Percentiles rank a stretch among this genome's conserved stretches.
These are phyloP conservation scores for Oscheius sp. DNA, from an alignment of 2,888 invertebrate genomes.

Conservation along the genomic window DNA sequence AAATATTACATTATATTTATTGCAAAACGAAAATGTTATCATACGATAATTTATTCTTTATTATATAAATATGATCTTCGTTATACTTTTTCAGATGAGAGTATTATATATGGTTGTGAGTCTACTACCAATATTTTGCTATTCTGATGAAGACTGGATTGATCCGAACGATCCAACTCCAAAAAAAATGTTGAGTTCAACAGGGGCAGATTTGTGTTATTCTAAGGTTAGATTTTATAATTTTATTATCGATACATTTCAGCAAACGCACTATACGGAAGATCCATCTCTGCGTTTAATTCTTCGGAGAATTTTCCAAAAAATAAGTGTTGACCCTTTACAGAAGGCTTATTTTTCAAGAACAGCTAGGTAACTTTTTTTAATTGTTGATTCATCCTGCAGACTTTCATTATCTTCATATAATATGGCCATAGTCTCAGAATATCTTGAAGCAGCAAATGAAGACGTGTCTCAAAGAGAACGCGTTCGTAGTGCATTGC, in stretches of 20 bases:
- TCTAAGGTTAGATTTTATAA: not conserved
- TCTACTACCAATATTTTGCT: not conserved
- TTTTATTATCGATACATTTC: not conserved
- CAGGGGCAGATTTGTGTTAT: too few species aligned
- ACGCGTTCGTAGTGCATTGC: conserved; percentile 23
- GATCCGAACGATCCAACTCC: conserved; percentile 31
- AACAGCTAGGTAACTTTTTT: not conserved
- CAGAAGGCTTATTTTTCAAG: conserved; percentile 20
- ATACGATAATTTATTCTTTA: not conserved
- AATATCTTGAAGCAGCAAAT: conserved; percentile 15
- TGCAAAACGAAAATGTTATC: not conserved
- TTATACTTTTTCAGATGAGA: not conserved
- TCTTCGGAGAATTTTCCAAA: conserved; percentile 18
- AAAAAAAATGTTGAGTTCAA: not conserved
- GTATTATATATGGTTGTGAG: not conserved
- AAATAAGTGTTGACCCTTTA: conserved; percentile 15
- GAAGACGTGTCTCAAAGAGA: conserved; percentile 16
- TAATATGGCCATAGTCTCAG: conserved; percentile 21
- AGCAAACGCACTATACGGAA: not conserved
- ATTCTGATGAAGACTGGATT: conserved; percentile 13
- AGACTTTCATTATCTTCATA: conserved; percentile 24
- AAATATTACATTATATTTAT: conserved; percentile 4
- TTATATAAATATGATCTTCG: not conserved
- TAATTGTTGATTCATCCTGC: not conserved
- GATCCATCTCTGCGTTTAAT: conserved; percentile 29